Evolutionary conservation across 2,888 invertebrate species (phyloP).

Genomic region (Tetragonisca angustula): DNA sequence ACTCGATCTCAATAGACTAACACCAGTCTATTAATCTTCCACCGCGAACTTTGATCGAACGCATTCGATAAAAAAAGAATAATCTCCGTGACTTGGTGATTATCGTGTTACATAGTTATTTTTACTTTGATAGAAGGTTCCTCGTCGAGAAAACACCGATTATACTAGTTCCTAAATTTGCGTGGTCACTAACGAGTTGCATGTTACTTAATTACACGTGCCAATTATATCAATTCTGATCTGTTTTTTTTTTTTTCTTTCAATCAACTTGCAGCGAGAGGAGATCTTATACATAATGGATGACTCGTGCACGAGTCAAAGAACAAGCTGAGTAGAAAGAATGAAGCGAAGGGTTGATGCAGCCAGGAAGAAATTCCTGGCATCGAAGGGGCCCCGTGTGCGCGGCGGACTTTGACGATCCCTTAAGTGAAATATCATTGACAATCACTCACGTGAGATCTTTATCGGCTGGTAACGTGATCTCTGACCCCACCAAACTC

Average conservation of each 20-base stretch:
- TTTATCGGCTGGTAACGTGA: constrained; percentile 78
- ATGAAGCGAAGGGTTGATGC: constrained; percentile 11
- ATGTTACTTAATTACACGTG: not conserved
- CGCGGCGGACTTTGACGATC: constrained; percentile 70
- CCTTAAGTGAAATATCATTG: constrained; percentile 79
- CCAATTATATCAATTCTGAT: not conserved
- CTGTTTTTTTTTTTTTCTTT: not conserved
- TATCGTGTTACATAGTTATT: not conserved
- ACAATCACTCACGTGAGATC: constrained; percentile 76
- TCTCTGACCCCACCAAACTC: constrained; percentile 79
- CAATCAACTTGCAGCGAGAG: not conserved
- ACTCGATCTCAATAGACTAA: not conserved
- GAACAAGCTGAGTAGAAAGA: constrained; percentile 11
- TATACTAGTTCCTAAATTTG: not conserved
- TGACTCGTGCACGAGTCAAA: not conserved
- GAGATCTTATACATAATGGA: not conserved
- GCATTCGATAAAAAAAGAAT: not conserved
- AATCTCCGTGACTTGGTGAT: not conserved
- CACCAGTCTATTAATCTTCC: not conserved
- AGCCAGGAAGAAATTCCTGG: constrained; percentile 50
- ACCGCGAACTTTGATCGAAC: not conserved
- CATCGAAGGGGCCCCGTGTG: constrained; percentile 4
- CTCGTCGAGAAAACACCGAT: not conserved
- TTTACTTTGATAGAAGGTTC: not conserved
- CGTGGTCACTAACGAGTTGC: not conserved